phyloP scores from a whole-genome alignment of 2,888 invertebrate genomes.

The Stratiomys singularior region DNA sequence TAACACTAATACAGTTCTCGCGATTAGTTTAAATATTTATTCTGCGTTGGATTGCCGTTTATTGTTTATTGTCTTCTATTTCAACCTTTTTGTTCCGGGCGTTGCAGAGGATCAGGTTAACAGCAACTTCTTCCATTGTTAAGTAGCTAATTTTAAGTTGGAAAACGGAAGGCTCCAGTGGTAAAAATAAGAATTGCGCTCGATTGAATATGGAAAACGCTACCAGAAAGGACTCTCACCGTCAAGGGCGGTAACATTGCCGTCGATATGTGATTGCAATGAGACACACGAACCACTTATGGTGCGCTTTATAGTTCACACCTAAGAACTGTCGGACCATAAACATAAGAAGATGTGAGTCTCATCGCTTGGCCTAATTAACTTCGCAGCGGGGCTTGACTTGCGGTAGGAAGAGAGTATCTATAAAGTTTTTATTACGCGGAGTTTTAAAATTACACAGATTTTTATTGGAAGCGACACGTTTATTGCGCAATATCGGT shows the following conservation, averaged over 20 bases:
- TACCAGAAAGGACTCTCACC: neutral
- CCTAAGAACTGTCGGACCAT: constrained; percentile 22
- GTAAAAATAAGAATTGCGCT: too few species aligned
- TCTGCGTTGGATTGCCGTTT: neutral
- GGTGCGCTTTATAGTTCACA: constrained; percentile 37
- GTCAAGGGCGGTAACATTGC: neutral
- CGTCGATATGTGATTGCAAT: neutral
- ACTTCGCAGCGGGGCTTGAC: constrained; percentile 21
- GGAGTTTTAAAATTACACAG: neutral
- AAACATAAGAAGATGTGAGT: neutral
- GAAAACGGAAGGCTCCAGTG: too few species aligned
- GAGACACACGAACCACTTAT: constrained; percentile 11
- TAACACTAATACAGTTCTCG: neutral
- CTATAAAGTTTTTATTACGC: constrained; percentile 36
- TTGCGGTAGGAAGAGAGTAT: constrained; percentile 2
- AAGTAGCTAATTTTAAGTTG: too few species aligned
- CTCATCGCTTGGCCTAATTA: constrained; percentile 33
- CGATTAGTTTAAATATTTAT: neutral
- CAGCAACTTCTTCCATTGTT: too few species aligned
- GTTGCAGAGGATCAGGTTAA: too few species aligned
- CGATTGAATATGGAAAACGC: too few species aligned
- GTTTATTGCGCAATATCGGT: constrained; percentile 19
- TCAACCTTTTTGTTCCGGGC: neutral
- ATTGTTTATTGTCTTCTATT: neutral
- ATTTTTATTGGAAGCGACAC: constrained; percentile 12